phyloP scores from a whole-genome alignment of 2,797 vertebrate genomes.

The Sarcophilus harrisii region DNA sequence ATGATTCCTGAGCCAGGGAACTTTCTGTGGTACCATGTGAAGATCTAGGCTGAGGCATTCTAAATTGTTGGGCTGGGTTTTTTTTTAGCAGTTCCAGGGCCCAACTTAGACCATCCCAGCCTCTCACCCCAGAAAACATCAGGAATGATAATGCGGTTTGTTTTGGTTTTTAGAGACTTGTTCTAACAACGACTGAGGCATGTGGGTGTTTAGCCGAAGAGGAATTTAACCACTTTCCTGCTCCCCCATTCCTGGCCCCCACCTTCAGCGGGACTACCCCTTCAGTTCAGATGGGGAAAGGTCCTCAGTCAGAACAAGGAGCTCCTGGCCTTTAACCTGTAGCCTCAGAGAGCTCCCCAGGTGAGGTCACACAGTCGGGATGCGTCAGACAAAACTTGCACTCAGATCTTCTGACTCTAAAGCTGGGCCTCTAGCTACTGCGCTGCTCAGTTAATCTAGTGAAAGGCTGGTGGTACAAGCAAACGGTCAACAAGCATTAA shows the following conservation, averaged over 20 bases:
- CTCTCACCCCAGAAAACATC: not conserved
- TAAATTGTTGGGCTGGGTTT: not conserved
- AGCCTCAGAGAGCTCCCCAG: not conserved
- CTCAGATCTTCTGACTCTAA: not conserved
- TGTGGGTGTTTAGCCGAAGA: not conserved
- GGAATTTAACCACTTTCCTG: too few relatives aligned
- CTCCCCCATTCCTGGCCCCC: not conserved
- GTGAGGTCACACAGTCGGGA: not conserved
- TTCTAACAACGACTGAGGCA: not conserved
- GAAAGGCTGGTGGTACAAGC: not conserved
- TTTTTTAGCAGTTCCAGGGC: not conserved
- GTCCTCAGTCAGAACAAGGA: not conserved
- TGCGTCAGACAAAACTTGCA: not conserved
- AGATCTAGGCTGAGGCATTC: not conserved
- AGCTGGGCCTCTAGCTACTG: not conserved
- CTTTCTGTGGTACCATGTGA: not conserved
- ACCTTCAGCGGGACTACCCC: not conserved
- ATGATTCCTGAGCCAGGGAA: not conserved
- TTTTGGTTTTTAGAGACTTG: not conserved
- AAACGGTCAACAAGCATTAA: not conserved
- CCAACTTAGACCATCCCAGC: not conserved
- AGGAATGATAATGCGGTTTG: not conserved
- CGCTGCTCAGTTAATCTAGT: not conserved
- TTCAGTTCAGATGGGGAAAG: not conserved
- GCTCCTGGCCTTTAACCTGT: not conserved